A percentile compares a stretch with the other conserved stretches of the same genome.
Evolutionary conservation across 2,113 vertebrate genomes (phyloP).

Genomic region (Hippocampus abdominalis): DNA sequence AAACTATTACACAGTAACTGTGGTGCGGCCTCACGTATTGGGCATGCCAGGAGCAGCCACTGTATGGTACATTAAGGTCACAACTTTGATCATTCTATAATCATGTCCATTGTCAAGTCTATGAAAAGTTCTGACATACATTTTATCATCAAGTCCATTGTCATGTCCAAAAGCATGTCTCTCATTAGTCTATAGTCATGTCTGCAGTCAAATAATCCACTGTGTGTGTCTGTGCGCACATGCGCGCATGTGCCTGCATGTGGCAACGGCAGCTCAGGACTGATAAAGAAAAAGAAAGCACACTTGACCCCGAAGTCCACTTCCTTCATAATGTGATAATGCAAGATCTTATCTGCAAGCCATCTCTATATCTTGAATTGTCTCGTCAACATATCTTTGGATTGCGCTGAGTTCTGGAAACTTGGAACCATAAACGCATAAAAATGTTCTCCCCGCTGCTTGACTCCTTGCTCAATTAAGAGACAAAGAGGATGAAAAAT

Average conservation of each 20-base stretch:
- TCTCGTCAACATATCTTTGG: background rate
- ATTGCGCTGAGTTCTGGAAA: background rate
- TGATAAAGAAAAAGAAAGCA: background rate
- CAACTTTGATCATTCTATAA: too few relatives aligned
- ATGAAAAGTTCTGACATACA: too few relatives aligned
- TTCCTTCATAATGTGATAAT: background rate
- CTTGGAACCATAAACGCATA: constrained; percentile 1
- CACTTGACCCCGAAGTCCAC: background rate
- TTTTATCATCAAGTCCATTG: too few relatives aligned
- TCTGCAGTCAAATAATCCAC: background rate
- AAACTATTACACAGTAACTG: too few relatives aligned
- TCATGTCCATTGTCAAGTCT: too few relatives aligned
- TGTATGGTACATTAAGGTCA: too few relatives aligned
- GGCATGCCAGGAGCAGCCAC: too few relatives aligned
- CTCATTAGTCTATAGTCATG: background rate
- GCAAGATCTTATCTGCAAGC: background rate
- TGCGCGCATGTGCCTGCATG: too few relatives aligned
- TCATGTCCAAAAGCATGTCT: too few relatives aligned
- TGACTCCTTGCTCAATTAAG: background rate
- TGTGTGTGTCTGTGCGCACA: too few relatives aligned
- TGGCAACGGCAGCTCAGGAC: background rate
- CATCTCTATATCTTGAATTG: background rate
- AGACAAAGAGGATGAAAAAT: background rate
- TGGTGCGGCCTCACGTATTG: too few relatives aligned
- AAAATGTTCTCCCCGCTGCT: background rate